Evolutionary conservation across 2,797 vertebrate species (phyloP).

Genomic region (Muraenolepis orangiensis): DNA sequence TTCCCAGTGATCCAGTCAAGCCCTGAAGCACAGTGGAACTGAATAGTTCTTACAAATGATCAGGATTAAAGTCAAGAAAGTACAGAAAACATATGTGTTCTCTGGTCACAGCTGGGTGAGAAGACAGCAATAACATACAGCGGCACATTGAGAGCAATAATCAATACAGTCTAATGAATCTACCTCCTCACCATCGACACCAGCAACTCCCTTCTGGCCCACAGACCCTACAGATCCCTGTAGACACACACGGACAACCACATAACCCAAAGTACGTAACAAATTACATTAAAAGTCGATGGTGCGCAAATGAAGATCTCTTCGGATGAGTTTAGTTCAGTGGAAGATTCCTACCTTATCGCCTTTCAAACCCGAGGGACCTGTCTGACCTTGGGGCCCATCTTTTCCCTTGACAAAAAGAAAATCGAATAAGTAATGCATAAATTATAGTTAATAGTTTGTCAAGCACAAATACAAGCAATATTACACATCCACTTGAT

Average conservation of each 20-base stretch:
- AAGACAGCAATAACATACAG: neutral
- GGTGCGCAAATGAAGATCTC: neutral
- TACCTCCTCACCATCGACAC: slow-evolving; percentile 84
- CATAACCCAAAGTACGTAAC: neutral
- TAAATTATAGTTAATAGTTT: neutral
- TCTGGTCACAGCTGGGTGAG: neutral
- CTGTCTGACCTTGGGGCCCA: slow-evolving; percentile 60
- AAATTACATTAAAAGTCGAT: neutral
- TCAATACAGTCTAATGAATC: slow-evolving; percentile 65
- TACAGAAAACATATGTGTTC: neutral
- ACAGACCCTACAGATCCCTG: slow-evolving; percentile 66
- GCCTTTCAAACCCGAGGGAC: slow-evolving; percentile 62
- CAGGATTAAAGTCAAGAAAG: neutral
- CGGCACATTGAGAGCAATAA: slow-evolving; percentile 32
- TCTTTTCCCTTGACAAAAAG: slow-evolving; percentile 68
- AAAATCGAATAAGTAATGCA: slow-evolving; percentile 4
- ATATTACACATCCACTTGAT: neutral
- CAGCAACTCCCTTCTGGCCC: slow-evolving; percentile 66
- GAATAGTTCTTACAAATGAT: slow-evolving; percentile 13
- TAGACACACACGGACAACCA: slow-evolving; percentile 9
- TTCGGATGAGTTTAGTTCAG: neutral
- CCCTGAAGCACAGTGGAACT: slow-evolving; percentile 62
- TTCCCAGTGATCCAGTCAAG: slow-evolving; percentile 53
- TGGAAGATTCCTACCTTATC: slow-evolving; percentile 58
- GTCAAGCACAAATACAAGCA: neutral